Evolutionary conservation across 2,797 vertebrate species (phyloP), one percentile per base, ranked within the genome.

Genomic region (Pipistrellus kuhlii): DNA sequence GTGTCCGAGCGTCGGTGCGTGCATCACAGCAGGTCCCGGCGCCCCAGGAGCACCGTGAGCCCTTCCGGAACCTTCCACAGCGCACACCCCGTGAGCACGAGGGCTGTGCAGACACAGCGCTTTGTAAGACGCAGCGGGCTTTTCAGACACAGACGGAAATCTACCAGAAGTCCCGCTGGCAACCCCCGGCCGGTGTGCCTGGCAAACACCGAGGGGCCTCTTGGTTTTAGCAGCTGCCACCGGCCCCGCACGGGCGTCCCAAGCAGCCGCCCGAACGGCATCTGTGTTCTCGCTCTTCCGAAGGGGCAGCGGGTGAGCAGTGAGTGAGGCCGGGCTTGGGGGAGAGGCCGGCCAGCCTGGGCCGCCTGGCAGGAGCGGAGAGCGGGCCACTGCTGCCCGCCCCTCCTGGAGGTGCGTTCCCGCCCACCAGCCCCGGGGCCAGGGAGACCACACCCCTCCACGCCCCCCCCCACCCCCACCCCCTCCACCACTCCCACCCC

Each of bases 261-360:
- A 6, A 35, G 10, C 20, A n/a, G 38, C 7, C 25, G 4, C 6
- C 46, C 1, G 1, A 2, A 0, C 0, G 3, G 14, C 1, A 4
- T 46, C 53, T 71, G 10, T 10, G 6, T 48, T 18, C 11, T 35
- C 18, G 2, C 69, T 32, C 68, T 89, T 75, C 13, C 48, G 32
- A 77, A 0, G 6, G 71, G 0, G 53, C 32, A n/a, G n/a, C n/a
- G n/a, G n/a, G n/a, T n/a, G n/a, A n/a, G n/a, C n/a, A n/a, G n/a
- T n/a, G n/a, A n/a, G n/a, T n/a, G n/a, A n/a, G n/a, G n/a, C n/a
- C n/a, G n/a, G n/a, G n/a, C n/a, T n/a, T n/a, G n/a, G n/a, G n/a
- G n/a, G 41, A 0, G 1, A 10, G 12, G n/a, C 71, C 1, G 0
- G n/a, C 11, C 0, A 9, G 35, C 8, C 71, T 0, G 0, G 2